Evolutionary conservation across 2,888 invertebrate genomes (phyloP).

Genomic region (Gymnosoma rotundatum): DNA sequence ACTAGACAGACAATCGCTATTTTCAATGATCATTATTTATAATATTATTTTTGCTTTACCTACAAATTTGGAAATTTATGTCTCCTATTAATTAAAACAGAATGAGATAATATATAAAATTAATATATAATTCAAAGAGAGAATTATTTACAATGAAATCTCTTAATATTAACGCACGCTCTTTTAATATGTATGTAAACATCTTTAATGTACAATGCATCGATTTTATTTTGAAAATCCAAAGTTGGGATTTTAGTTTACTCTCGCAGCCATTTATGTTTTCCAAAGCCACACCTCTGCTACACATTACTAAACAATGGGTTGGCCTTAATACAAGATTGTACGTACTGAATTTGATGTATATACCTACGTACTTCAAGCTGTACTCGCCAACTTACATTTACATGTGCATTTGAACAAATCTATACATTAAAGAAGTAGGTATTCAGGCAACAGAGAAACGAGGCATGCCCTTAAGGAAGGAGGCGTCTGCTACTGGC

Average conservation of each 20-base stretch:
- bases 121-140: slow-evolving; percentile 30
- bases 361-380: slow-evolving; percentile 7
- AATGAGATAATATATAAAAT: neutral
- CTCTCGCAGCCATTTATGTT: slow-evolving; percentile 80
- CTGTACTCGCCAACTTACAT: neutral
- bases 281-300: slow-evolving; percentile 80
- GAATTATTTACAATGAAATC: neutral
- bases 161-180: neutral
- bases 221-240: slow-evolving; percentile 8
- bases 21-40: too few species aligned
- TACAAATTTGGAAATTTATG: neutral
- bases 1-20: too few species aligned
- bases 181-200: slow-evolving; percentile 19
- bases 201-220: slow-evolving; percentile 4
- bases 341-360: slow-evolving; percentile 24
- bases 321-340: slow-evolving; percentile 75
- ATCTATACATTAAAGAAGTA: slow-evolving; percentile 47
- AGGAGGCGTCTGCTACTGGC: slow-evolving; percentile 80
- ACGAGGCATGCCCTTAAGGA: slow-evolving; percentile 76
- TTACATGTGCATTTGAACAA: slow-evolving; percentile 54
- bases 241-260: slow-evolving; percentile 32
- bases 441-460: slow-evolving; percentile 62
- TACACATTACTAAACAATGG: slow-evolving; percentile 77
- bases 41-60: neutral
- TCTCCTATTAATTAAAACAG: neutral